phyloP scores from a whole-genome alignment of 2,888 invertebrate genomes.

The Pyrrhosoma nymphula region DNA sequence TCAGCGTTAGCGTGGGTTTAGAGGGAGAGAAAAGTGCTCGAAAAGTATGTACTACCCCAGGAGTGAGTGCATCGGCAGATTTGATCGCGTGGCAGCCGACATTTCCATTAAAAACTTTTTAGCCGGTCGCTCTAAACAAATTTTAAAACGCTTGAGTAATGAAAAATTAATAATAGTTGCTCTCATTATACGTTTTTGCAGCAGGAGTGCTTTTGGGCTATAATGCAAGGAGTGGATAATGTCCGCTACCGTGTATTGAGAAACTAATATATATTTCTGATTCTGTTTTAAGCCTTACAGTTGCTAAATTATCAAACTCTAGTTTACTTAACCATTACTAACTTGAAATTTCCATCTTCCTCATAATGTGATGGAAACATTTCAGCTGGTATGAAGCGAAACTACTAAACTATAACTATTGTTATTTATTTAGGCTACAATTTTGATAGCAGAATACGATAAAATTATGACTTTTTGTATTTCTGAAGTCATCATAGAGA shows the following conservation, averaged over 20 bases:
- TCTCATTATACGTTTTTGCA: neutral
- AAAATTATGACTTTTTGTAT: no score
- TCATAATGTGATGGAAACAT: no score
- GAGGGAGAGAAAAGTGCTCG: neutral
- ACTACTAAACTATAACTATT: no score
- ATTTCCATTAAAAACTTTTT: slow-evolving; percentile 19
- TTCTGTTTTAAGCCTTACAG: neutral
- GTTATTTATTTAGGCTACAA: no score
- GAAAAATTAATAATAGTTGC: neutral
- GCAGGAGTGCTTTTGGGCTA: neutral
- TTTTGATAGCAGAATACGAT: no score
- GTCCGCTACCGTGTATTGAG: neutral
- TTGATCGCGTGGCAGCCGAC: neutral
- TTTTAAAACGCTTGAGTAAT: neutral
- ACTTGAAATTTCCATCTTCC: no score
- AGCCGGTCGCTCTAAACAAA: neutral
- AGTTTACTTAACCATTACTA: no score
- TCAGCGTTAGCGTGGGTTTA: neutral
- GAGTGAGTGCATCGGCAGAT: slow-evolving; percentile 22
- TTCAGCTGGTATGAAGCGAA: no score
- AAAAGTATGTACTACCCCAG: neutral
- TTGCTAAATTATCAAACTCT: no score
- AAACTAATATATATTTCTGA: neutral
- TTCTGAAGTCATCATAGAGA: no score
- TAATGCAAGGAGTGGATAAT: neutral